Conservation (phyloP, 2,113 vertebrate genomes). For the Drymodes brunneopygia region DNA sequence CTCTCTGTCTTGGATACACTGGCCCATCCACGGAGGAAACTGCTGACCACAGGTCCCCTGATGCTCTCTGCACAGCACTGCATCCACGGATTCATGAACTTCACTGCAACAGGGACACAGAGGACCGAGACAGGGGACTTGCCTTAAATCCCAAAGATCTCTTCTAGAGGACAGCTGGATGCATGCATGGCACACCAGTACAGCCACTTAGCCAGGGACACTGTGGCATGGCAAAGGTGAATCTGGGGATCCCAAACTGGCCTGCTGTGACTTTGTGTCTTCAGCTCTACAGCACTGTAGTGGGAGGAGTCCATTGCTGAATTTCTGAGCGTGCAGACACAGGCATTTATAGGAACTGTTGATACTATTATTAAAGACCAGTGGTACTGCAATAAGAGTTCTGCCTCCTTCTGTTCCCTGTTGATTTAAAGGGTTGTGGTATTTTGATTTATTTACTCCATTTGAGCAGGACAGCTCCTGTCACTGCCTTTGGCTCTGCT, state of each 20-base stretch:
- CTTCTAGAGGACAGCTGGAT: background rate
- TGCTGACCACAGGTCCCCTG: background rate
- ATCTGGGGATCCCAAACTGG: background rate
- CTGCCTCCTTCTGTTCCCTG: background rate
- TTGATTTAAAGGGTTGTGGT: background rate
- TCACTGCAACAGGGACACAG: background rate
- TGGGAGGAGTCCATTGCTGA: background rate
- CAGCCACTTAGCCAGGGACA: background rate
- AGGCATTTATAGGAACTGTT: background rate
- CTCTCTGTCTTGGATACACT: background rate
- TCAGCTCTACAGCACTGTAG: background rate
- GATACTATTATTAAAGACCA: background rate
- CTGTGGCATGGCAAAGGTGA: background rate
- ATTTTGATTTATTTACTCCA: background rate
- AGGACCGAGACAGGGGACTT: background rate
- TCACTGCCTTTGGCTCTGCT: background rate
- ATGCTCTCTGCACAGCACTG: background rate
- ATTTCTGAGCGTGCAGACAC: background rate
- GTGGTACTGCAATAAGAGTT: background rate
- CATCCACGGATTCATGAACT: background rate
- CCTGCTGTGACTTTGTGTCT: background rate
- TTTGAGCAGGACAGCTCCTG: background rate
- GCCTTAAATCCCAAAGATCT: slow-evolving; percentile 47
- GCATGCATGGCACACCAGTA: background rate
- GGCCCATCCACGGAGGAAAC: background rate